A percentile compares a stretch with the other conserved stretches of the same genome.
phyloP scores from a whole-genome alignment of 2,113 vertebrate species.

The Silurus meridionalis region DNA sequence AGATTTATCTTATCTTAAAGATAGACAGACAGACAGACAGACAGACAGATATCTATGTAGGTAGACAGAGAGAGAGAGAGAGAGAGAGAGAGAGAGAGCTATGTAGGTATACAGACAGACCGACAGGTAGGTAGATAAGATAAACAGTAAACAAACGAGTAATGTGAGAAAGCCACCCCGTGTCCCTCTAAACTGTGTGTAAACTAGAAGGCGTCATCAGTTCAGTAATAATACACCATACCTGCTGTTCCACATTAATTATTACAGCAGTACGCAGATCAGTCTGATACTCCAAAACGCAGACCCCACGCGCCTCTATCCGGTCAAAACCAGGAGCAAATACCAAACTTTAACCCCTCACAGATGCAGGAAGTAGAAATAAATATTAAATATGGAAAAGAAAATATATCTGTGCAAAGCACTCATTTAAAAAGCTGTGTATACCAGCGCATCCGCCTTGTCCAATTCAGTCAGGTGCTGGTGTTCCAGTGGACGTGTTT shows the following conservation, averaged over 20 bases:
- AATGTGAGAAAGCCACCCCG: no score
- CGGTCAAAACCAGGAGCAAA: not conserved
- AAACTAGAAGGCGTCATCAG: not conserved
- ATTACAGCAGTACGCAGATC: not conserved
- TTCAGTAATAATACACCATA: not conserved
- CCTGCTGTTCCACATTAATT: not conserved
- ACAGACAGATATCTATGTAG: no score
- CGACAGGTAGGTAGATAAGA: no score
- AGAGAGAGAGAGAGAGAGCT: no score
- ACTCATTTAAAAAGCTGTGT: not conserved
- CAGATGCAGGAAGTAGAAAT: not conserved
- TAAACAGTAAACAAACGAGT: no score
- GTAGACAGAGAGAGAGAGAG: no score
- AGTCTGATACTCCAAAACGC: not conserved
- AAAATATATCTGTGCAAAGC: not conserved
- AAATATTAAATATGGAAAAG: not conserved
- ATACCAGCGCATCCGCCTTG: constrained; percentile 76
- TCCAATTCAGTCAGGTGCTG: constrained; percentile 70
- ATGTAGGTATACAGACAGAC: no score
- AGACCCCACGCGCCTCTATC: not conserved
- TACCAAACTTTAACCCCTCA: not conserved
- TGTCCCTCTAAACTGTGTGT: not conserved
- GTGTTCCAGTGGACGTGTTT: constrained; percentile 63
- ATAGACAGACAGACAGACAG: no score
- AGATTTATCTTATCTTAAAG: no score